A percentile compares a stretch with the other conserved stretches of the same genome.
These are phyloP conservation scores for Sebastes trivittatus DNA, from an alignment of 2,797 vertebrate genomes.

Conservation along the genomic window DNA sequence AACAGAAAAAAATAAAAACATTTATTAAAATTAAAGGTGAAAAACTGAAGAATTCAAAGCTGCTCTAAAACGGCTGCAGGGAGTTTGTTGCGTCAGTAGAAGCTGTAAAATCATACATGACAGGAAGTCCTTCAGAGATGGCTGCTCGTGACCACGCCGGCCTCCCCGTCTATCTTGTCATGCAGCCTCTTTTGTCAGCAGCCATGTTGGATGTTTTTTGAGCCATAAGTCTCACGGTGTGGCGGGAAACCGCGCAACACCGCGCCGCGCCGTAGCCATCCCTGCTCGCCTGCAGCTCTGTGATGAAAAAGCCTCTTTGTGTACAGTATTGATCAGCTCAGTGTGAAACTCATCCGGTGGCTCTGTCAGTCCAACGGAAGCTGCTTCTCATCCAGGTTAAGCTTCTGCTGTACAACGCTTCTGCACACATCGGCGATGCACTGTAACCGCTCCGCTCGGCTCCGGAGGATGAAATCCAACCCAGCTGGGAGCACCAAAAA, in stretches of 20 bases:
- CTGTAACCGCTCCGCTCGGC: constrained; percentile 58
- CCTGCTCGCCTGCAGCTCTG: constrained; percentile 18
- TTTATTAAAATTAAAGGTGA: background rate
- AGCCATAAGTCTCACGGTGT: background rate
- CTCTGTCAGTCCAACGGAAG: constrained; percentile 39
- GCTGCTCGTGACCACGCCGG: background rate
- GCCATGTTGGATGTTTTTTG: constrained; percentile 28
- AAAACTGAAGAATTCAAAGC: background rate
- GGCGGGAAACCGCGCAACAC: background rate
- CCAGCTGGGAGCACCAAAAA: constrained; percentile 21
- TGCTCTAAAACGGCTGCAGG: background rate
- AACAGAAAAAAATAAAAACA: background rate
- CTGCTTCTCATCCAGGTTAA: constrained; percentile 45
- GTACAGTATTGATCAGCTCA: constrained; percentile 47
- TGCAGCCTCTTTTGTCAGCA: background rate
- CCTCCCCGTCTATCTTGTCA: background rate
- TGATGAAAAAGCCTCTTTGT: constrained; percentile 39
- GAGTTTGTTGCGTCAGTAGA: background rate
- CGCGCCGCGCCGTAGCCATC: background rate
- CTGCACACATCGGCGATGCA: constrained; percentile 58
- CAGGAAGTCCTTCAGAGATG: constrained; percentile 23
- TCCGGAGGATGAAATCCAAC: constrained; percentile 44
- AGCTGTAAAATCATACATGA: background rate
- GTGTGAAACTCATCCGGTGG: constrained; percentile 51
- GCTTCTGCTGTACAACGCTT: constrained; percentile 77